A percentile compares a stretch with the other conserved stretches of the same genome.
Conservation (phyloP, 2,888 invertebrate species). For the Agrotis ipsilon region DNA sequence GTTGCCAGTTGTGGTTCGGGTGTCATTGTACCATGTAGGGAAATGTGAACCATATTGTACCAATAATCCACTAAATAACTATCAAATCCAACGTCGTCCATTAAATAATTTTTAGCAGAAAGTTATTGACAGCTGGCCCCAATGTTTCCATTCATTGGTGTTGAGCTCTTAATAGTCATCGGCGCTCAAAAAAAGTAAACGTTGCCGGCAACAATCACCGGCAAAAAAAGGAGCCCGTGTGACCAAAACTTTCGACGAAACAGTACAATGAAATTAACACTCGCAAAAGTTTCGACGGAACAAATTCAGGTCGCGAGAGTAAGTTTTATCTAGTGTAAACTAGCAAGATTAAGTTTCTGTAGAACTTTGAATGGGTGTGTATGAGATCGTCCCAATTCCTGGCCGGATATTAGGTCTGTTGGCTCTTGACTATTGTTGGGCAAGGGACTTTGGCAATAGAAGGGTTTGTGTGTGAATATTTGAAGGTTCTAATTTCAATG, state of each 20-base stretch:
- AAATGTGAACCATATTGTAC: too few relatives aligned
- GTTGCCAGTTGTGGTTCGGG: not conserved
- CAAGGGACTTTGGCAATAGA: conserved; percentile 7
- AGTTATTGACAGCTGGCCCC: too few relatives aligned
- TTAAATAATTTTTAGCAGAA: too few relatives aligned
- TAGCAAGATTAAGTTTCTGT: conserved; percentile 74
- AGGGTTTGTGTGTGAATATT: conserved; percentile 15
- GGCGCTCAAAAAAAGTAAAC: too few relatives aligned
- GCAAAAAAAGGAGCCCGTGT: conserved; percentile 16
- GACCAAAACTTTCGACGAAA: conserved; percentile 40
- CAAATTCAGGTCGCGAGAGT: conserved; percentile 67
- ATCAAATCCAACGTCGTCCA: too few relatives aligned
- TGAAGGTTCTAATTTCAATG: conserved; percentile 26
- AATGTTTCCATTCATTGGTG: too few relatives aligned
- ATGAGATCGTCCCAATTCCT: conserved; percentile 49
- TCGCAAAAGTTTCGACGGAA: conserved; percentile 66
- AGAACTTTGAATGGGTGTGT: conserved; percentile 56
- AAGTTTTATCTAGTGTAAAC: conserved; percentile 77
- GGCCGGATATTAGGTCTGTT: conserved; percentile 46
- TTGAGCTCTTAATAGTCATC: too few relatives aligned
- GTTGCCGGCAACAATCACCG: not conserved
- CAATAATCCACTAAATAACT: too few relatives aligned
- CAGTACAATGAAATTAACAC: conserved; percentile 72
- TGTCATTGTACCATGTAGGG: too few relatives aligned
- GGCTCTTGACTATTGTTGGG: conserved; percentile 36